Percentiles rank a stretch among this genome's conserved stretches.
Evolutionary conservation across 1,140 invertebrate genomes (phyloP).

Genomic region (Yoshiicerus persimilis): DNA sequence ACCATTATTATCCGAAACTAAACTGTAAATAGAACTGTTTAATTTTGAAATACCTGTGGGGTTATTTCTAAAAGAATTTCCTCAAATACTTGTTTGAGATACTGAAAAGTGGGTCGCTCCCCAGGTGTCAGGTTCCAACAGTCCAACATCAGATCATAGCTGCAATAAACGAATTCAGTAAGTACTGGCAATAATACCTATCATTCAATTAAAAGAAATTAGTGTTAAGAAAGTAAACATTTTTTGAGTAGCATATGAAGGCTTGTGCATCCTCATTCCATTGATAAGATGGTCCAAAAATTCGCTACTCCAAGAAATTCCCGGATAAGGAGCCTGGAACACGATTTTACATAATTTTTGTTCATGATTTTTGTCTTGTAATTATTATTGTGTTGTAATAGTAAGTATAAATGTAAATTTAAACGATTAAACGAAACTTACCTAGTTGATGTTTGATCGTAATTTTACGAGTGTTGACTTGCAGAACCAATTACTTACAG

Average conservation of each 20-base stretch:
- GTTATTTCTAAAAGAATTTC: background rate
- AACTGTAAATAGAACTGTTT: no score
- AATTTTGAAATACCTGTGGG: background rate
- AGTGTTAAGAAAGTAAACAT: slow-evolving; percentile 50
- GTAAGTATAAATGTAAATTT: background rate
- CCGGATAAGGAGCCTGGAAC: slow-evolving; percentile 84
- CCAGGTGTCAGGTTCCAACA: background rate
- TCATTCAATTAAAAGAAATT: background rate
- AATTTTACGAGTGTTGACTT: no score
- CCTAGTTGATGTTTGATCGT: no score
- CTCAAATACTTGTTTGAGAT: background rate
- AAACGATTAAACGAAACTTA: background rate
- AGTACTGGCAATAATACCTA: background rate
- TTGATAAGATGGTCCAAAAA: slow-evolving; percentile 50
- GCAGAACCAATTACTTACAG: no score
- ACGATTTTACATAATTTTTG: background rate
- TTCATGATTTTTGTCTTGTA: background rate
- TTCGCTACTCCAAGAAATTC: slow-evolving; percentile 50
- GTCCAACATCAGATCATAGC: background rate
- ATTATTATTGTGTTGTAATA: background rate
- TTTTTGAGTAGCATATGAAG: slow-evolving; percentile 53
- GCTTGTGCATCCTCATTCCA: slow-evolving; percentile 57
- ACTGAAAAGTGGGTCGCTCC: background rate
- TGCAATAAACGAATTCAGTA: background rate
- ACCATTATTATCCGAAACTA: background rate